Conservation (phyloP, 1,140 invertebrate genomes). For the Delia radicum region DNA sequence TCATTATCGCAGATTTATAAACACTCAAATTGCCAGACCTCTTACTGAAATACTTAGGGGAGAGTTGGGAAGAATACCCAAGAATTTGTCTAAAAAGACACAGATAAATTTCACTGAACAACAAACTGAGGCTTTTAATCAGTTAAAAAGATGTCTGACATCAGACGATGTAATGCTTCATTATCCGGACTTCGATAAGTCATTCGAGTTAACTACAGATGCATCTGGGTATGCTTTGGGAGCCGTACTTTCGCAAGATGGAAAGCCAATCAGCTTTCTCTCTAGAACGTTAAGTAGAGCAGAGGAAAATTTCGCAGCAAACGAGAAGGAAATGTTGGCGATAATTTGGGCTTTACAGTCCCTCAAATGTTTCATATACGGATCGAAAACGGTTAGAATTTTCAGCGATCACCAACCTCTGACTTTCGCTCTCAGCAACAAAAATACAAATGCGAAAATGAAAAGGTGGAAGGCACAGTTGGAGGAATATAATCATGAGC, state of each 20-base stretch:
- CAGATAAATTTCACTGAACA: neutral
- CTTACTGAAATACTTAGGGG: slow-evolving; percentile 23
- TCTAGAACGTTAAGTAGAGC: neutral
- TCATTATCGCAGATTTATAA: slow-evolving; percentile 31
- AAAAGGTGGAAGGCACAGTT: slow-evolving; percentile 53
- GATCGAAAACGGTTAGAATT: slow-evolving; percentile 1
- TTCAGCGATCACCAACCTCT: slow-evolving; percentile 19
- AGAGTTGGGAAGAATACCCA: slow-evolving; percentile 23
- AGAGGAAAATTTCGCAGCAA: slow-evolving; percentile 15
- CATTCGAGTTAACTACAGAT: too few species aligned
- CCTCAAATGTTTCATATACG: slow-evolving; percentile 7
- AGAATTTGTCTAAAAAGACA: slow-evolving; percentile 17
- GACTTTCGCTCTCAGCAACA: slow-evolving; percentile 3
- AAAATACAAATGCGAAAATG: slow-evolving; percentile 44
- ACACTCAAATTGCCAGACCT: slow-evolving; percentile 26
- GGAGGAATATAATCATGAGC: neutral
- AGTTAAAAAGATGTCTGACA: slow-evolving; percentile 50
- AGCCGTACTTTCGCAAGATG: slow-evolving; percentile 8
- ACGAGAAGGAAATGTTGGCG: slow-evolving; percentile 5
- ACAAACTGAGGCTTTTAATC: slow-evolving; percentile 46
- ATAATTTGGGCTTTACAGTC: slow-evolving; percentile 21
- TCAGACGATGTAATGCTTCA: slow-evolving; percentile 43
- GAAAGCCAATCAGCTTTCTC: too few species aligned
- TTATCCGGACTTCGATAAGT: neutral
- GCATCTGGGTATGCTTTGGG: too few species aligned